Evolutionary conservation across 2,113 vertebrate species (phyloP).

Genomic region (Bombycilla garrulus): DNA sequence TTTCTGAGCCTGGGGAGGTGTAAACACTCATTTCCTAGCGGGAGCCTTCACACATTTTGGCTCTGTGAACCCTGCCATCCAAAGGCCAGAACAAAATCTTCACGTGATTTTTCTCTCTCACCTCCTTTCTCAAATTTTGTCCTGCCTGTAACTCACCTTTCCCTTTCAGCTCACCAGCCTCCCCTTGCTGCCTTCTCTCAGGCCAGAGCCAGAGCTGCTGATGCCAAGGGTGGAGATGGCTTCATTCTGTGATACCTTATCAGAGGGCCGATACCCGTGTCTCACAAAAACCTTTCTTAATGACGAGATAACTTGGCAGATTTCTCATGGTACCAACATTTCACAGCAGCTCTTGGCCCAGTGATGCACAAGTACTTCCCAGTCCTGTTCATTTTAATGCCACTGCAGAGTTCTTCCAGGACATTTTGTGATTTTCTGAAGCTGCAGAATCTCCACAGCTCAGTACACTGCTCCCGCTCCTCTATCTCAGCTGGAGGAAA

Average conservation of each 20-base stretch:
- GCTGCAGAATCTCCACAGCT: neutral
- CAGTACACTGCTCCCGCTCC: neutral
- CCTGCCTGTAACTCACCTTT: slow-evolving; percentile 43
- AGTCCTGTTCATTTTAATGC: neutral
- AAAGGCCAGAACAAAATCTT: slow-evolving; percentile 1
- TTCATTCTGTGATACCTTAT: slow-evolving; percentile 55
- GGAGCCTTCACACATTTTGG: slow-evolving; percentile 39
- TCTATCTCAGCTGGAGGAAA: neutral
- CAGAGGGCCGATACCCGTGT: neutral
- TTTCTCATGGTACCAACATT: slow-evolving; percentile 25
- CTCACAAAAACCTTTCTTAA: slow-evolving; percentile 15
- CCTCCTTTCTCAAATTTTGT: neutral
- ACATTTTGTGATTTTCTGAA: neutral
- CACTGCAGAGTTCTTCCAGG: neutral
- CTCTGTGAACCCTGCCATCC: slow-evolving; percentile 18
- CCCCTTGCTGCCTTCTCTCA: slow-evolving; percentile 4
- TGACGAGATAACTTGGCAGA: neutral
- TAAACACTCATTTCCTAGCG: slow-evolving; percentile 74
- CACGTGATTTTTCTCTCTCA: neutral
- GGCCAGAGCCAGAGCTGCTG: neutral
- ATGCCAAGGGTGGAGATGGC: slow-evolving; percentile 30
- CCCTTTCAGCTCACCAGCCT: slow-evolving; percentile 17
- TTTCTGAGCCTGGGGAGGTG: slow-evolving; percentile 58
- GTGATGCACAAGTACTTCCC: neutral
- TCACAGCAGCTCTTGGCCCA: neutral